Base-by-base conservation (phyloP, 2,888 invertebrate species). In the Nymphalis polychloros region DNA sequence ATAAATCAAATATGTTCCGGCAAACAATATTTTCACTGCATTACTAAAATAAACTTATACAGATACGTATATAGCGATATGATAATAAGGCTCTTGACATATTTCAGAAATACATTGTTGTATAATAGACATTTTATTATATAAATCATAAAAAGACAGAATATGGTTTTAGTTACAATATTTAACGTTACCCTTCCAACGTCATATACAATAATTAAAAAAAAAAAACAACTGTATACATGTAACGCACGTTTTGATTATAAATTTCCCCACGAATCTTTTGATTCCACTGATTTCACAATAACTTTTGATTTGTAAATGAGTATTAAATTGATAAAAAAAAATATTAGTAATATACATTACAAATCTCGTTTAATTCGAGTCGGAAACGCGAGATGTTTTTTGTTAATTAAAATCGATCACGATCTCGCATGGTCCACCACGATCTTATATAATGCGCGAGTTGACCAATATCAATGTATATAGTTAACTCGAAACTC, bases 401-500 rank as follows among this genome's bases (percentile, higher is more conserved):
- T 55, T 55, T 55, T 31, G 53, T 31, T 55, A 55, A 55, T 31
- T 50, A 50, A 23, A 55, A 55, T 31, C 53, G 53, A 55, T 7
- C 53, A 23, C 52, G 52, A 10, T 52, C 20, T 13, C 17, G 27
- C 31, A n/a, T 8, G 16, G 8, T 17, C 27, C n/a, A 13, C 41
- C 10, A 4, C 17, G 27, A 55, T 55, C 53, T 17, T 20, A 16
- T 17, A 31, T 31, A 31, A 55, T 2, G 53, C 53, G 53, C 17
- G 17, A 27, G 23, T 55, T 31, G 53, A 55, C 53, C 27, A 55
- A 55, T 27, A 27, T 23, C 16, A 8, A 55, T 55, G 31, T 17
- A n/a, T n/a, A n/a, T n/a, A 5, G 20, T 52, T 23, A 41, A 41
- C 10, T 13, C 41, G 41, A 41, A 13, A 2, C 41, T 41, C 41